Percentiles rank a stretch among this genome's conserved stretches.
Evolutionary conservation across 2,888 invertebrate genomes (phyloP).

Genomic region (Ypsolopha scabrella): DNA sequence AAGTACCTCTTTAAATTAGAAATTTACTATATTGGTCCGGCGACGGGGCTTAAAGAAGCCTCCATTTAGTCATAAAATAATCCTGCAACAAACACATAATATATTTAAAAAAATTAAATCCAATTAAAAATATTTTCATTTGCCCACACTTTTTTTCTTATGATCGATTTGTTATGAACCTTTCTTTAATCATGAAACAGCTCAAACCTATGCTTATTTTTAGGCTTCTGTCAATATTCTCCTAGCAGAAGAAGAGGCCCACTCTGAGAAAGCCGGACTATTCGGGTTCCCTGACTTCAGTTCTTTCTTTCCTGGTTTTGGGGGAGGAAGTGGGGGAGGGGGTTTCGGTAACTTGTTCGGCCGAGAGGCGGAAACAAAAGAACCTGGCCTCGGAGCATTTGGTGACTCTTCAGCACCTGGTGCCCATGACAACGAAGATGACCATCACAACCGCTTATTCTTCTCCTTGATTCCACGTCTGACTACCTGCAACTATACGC

Average conservation of each 20-base stretch:
- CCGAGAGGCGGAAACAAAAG: background rate
- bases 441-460: slow-evolving; percentile 15
- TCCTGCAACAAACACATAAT: background rate
- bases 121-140: background rate
- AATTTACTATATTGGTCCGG: background rate
- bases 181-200: background rate
- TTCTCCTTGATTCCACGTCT: slow-evolving; percentile 8
- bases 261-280: background rate
- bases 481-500: slow-evolving; percentile 18
- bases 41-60: too few species aligned
- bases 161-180: background rate
- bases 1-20: slow-evolving; percentile 5
- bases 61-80: too few species aligned
- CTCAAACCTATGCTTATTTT: slow-evolving; percentile 4
- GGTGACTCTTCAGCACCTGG: background rate
- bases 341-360: background rate
- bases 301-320: background rate
- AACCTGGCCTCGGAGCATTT: too few species aligned
- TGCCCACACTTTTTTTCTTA: background rate
- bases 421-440: slow-evolving; percentile 4
- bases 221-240: slow-evolving; percentile 20
- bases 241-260: slow-evolving; percentile 17
- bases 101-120: too few species aligned
- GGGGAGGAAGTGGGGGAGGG: background rate
- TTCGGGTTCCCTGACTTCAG: background rate